Base-by-base conservation (phyloP, 92 coral and sea anemone genomes). In the Palythoa grandiflora region DNA sequence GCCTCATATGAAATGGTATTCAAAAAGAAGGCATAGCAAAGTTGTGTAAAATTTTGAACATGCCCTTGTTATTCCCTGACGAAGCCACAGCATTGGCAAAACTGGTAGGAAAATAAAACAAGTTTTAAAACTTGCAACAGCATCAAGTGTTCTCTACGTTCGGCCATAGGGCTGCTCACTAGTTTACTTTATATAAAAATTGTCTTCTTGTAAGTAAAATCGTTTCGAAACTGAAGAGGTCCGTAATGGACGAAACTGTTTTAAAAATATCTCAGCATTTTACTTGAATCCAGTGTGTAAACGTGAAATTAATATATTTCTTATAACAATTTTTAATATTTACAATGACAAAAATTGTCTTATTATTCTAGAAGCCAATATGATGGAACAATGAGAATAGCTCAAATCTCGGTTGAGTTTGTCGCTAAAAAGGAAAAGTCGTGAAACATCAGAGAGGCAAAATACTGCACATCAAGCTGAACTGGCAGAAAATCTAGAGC, bases 11-110 rank as follows among this genome's bases (percentile, higher is more conserved):
- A 87, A 78, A 77, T 83, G 83, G 93, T 35, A 38, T 81, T 61
- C 85, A 89, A 38, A 91, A 77, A 72, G 89, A 91, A 83, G 93
- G 93, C 61, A 70, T 91, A 51, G 88, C 91, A 65, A 87, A 80
- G 77, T 77, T 87, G n/a, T 90, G 93, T 73, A 87, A 90, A 54
- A 44, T 90, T 47, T 52, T 87, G 66, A 83, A 83, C 65, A 87
- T 91, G 75, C 57, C 77, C 35, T 20, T 65, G 28, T 52, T 52
- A 52, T 52, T 52, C 59, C 59, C 59, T 52, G 59, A 52, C 59
- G 59, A 52, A 52, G 59, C 59, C 59, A 52, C 9, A 52, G 59
- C 13, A 12, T 52, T 52, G 59, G 59, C 59, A 12, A 52, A 52
- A 52, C 59, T 12, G 59, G 59, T 52, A 52, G 59, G 59, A 52